phyloP scores from a whole-genome alignment of 2,797 vertebrate genomes.

The Phaenicophaeus curvirostris region DNA sequence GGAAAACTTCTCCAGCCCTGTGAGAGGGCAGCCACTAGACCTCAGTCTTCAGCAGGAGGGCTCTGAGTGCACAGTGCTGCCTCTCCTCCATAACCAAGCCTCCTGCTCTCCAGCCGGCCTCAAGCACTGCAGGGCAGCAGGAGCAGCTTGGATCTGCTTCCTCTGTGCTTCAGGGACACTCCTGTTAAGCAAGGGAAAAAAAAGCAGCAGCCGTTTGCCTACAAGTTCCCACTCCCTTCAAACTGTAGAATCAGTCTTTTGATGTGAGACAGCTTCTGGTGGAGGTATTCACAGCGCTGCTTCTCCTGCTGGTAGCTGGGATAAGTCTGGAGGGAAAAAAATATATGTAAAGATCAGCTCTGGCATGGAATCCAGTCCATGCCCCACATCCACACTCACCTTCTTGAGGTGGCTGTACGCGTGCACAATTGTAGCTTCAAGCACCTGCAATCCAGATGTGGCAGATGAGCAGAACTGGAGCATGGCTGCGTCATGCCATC shows the following conservation, averaged over 20 bases:
- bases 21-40: background rate
- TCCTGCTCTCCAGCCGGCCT: background rate
- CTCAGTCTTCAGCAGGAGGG: background rate
- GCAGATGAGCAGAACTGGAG: fast-evolving
- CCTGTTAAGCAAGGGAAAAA: background rate
- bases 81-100: background rate
- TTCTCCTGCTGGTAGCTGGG: conserved; percentile 89
- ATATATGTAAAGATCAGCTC: background rate
- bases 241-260: conserved; percentile 87
- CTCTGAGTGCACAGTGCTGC: background rate
- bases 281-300: conserved; percentile 85
- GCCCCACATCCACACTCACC: conserved; percentile 58
- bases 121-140: background rate
- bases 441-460: conserved; percentile 75
- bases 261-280: conserved; percentile 89
- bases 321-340: conserved; percentile 75
- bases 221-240: conserved; percentile 67
- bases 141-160: background rate
- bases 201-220: background rate
- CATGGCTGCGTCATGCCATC: fast-evolving
- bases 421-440: conserved; percentile 86
- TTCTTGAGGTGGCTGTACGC: conserved; percentile 88
- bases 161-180: background rate
- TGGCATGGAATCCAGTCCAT: background rate
- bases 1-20: background rate